Evolutionary conservation across 2,888 invertebrate species (phyloP).

Genomic region (Rugalucina vietnamica): DNA sequence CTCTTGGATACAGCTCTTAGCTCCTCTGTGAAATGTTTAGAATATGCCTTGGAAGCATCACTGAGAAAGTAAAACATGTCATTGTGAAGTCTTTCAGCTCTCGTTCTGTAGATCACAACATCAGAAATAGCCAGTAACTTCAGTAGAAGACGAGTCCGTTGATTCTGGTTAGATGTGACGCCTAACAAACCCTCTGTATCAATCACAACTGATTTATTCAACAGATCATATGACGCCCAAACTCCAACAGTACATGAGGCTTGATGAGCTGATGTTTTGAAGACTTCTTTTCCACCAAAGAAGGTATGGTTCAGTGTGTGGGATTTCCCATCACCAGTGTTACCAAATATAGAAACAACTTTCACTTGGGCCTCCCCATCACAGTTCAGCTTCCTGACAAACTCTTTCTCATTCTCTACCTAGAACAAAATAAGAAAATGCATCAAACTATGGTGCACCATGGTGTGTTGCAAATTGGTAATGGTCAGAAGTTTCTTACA

Average conservation of each 20-base stretch:
- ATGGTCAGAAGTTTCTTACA: too few relatives aligned
- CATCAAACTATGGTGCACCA: too few relatives aligned
- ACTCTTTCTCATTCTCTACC: constrained; percentile 81
- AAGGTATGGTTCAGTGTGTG: constrained; percentile 91
- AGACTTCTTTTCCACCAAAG: constrained; percentile 88
- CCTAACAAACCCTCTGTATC: constrained; percentile 93
- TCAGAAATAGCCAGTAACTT: constrained; percentile 93
- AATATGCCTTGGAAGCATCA: constrained; percentile 90
- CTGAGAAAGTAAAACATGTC: constrained; percentile 91
- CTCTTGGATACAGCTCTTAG: constrained; percentile 80
- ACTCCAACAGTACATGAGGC: constrained; percentile 91
- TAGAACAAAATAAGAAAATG: constrained; percentile 67
- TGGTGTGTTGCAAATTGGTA: too few relatives aligned
- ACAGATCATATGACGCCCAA: constrained; percentile 90
- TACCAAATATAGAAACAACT: constrained; percentile 93
- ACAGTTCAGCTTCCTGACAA: constrained; percentile 81
- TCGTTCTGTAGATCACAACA: constrained; percentile 90
- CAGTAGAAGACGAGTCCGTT: constrained; percentile 88
- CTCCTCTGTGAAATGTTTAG: constrained; percentile 88
- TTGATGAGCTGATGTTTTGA: constrained; percentile 88
- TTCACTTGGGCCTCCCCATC: constrained; percentile 86
- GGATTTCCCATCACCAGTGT: constrained; percentile 93
- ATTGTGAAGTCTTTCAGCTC: constrained; percentile 90
- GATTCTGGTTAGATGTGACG: constrained; percentile 87
- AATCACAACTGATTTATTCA: constrained; percentile 88